phyloP scores from a whole-genome alignment of 2,888 invertebrate species.

The Cinara cedri region DNA sequence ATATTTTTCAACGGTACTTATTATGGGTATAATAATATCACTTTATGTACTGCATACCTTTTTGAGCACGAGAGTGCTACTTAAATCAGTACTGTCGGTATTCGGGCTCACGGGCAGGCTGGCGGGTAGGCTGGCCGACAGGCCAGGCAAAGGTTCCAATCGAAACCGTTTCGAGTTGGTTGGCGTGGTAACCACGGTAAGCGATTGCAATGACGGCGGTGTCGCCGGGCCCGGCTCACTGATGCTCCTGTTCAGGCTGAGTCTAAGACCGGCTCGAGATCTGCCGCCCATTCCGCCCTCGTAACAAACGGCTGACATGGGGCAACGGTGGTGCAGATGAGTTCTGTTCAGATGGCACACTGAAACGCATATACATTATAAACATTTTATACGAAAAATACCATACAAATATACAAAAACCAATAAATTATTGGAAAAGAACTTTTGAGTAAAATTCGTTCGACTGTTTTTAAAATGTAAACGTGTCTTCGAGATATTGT shows the following conservation, averaged over 20 bases:
- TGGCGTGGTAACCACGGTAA: conserved; percentile 15
- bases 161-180: conserved; percentile 52
- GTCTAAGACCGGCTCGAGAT: conserved; percentile 67
- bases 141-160: conserved; percentile 36
- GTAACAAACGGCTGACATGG: conserved; percentile 53
- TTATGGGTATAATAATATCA: background rate
- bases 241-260: conserved; percentile 67
- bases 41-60: conserved; percentile 62
- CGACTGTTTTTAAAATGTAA: too few species aligned
- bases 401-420: too few species aligned
- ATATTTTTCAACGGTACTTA: too few species aligned
- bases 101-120: conserved; percentile 67
- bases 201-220: conserved; percentile 57
- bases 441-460: too few species aligned
- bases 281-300: conserved; percentile 60
- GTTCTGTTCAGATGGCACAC: conserved; percentile 31
- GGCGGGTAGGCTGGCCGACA: conserved; percentile 63
- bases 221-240: conserved; percentile 67
- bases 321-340: conserved; percentile 20
- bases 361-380: background rate
- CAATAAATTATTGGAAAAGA: too few species aligned
- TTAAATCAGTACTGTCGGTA: conserved; percentile 66
- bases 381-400: too few species aligned
- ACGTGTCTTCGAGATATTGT: too few species aligned
- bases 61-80: conserved; percentile 66